Base-by-base conservation (phyloP, 2,113 vertebrate genomes). In the Oncorhynchus masou region DNA sequence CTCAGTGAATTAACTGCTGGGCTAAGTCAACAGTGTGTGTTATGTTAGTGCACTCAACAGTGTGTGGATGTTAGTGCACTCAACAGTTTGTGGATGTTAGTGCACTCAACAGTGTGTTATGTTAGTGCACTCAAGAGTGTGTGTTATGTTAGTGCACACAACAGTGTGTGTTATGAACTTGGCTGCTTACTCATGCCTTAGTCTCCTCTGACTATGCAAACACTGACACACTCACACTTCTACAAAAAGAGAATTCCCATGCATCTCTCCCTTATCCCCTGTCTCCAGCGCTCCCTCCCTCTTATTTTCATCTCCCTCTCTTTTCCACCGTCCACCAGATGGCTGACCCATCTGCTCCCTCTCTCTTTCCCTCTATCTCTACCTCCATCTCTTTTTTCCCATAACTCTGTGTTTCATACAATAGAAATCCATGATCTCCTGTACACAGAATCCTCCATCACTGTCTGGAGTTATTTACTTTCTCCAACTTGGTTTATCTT, bases 341-440 rank as follows among this genome's bases (percentile, higher is more conserved):
- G 93, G 93, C 89, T 93, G 90, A 93, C 92, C 93, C 93, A 94
- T 94, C 93, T 94, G 93, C 90, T 92, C 88, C 70, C 81, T 76
- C 86, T 83, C 78, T 83, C 85, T 84, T 84, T 83, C 80, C 78
- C 83, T 83, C 81, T 25, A 78, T 64, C 70, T 79, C 77, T 79
- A 80, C 74, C 76, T 80, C 90, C 76, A 3, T 80, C 74, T 70
- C 79, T 67, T 75, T 68, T 68, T 76, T 80, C 78, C 83, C 70
- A 66, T 77, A 76, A 75, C 87, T 82, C 83, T 73, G 76, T 76
- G 83, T 85, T 85, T 92, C 83, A 77, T 77, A 77, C 85, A 84
- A 90, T 88, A 4, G 31, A 82, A 80, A 82, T 90, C 88, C 90
- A 91, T 88, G 86, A 87, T 81, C 74, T 78, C 74, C 75, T 83